Conservation (phyloP, 2,888 invertebrate genomes). For the Labia minor region DNA sequence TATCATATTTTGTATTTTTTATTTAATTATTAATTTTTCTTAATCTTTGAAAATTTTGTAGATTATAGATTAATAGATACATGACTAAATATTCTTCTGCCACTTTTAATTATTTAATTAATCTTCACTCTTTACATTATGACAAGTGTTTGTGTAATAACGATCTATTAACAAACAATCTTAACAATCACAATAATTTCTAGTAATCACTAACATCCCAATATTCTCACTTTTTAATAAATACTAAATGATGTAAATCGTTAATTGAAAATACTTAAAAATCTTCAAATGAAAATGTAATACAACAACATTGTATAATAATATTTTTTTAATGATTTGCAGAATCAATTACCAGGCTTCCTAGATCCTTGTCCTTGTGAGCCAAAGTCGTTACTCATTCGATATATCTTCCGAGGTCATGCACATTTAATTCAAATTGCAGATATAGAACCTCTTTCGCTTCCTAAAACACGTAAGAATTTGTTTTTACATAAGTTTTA, state of each 20-base stretch:
- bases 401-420: constrained; percentile 72
- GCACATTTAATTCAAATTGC: constrained; percentile 66
- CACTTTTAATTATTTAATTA: no score
- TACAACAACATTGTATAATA: constrained; percentile 22
- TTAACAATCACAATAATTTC: no score
- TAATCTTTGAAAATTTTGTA: not conserved
- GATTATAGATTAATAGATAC: constrained; percentile 15
- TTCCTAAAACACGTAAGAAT: constrained; percentile 59
- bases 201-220: no score
- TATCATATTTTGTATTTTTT: not conserved
- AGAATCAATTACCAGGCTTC: constrained; percentile 93
- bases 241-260: no score
- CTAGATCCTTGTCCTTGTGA: constrained; percentile 93
- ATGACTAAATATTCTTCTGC: no score
- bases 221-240: no score
- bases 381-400: constrained; percentile 73
- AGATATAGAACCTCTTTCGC: constrained; percentile 68
- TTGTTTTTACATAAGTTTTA: constrained; percentile 26
- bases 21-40: not conserved
- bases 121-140: no score
- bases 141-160: no score
- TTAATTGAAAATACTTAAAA: no score
- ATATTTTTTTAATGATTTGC: constrained; percentile 33
- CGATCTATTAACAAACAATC: no score
- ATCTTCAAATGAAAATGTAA: no score